Evolutionary conservation across 2,888 invertebrate species (phyloP), one percentile per base, ranked within the genome.

Genomic region (Drosophila anomalipes): DNA sequence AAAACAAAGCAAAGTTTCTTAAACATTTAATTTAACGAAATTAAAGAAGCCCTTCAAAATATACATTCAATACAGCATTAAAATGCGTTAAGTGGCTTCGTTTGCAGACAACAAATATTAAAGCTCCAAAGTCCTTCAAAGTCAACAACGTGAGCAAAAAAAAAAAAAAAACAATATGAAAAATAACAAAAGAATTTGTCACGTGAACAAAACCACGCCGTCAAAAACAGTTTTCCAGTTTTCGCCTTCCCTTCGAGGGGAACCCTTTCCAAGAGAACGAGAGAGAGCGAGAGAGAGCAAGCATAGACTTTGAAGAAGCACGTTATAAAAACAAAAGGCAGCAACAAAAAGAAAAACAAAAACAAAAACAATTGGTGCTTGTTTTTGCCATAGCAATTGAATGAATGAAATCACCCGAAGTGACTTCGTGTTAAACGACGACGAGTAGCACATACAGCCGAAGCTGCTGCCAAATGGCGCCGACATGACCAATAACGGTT

Each of bases 261-360:
- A 35, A 67, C 19, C 16, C 35, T 44, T 22, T 22, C 19, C 28
- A 22, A 41, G 33, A 59, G 14, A 39, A 58, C 16, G 19, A 51
- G 22, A 56, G 47, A 30, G 61, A 33, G 52, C 39, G 59, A 54
- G 59, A 53, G 49, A 37, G 66, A 33, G 62, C 44, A 53, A 49
- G 68, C 61, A 52, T 53, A 37, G 35, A 69, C 56, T 67, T 65
- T 60, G 39, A 67, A 82, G 86, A 89, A 86, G 73, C 79, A 86
- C 82, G 86, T 79, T 84, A 84, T 89, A 82, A 86, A 86, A 89
- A 89, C 86, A 89, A 84, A 84, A 85, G 62, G 52, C 79, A 86
- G 67, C 76, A 82, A 73, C 82, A 86, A 84, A 54, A 80, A 82
- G 69, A 78, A 74, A 61, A 69, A 54, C 60, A 62, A 84, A 54